Evolutionary conservation across 1,140 invertebrate species (phyloP).

Genomic region (Rhyzopertha dominica): DNA sequence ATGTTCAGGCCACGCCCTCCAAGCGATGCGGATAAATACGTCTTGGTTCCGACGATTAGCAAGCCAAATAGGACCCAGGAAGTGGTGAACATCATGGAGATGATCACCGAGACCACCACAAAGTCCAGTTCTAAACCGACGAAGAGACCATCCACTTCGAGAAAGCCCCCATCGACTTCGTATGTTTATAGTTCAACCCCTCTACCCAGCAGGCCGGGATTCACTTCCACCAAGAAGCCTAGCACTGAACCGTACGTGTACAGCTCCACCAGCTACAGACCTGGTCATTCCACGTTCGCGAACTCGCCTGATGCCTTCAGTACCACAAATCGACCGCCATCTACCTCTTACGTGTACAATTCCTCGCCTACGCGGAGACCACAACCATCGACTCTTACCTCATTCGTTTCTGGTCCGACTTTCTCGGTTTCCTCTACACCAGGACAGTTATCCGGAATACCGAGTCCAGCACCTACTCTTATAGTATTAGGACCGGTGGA

Average conservation of each 20-base stretch:
- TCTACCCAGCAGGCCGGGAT: slow-evolving; percentile 13
- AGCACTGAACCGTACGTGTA: slow-evolving; percentile 8
- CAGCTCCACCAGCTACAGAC: slow-evolving; percentile 14
- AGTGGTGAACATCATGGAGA: slow-evolving; percentile 47
- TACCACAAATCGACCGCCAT: slow-evolving; percentile 44
- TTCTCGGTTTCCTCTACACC: slow-evolving; percentile 22
- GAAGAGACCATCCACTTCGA: slow-evolving; percentile 18
- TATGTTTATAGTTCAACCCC: slow-evolving; percentile 25
- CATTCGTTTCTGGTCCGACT: slow-evolving; percentile 24
- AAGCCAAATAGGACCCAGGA: slow-evolving; percentile 41
- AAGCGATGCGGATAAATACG: slow-evolving; percentile 43
- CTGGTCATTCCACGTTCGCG: slow-evolving; percentile 29
- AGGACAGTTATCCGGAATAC: slow-evolving; percentile 27
- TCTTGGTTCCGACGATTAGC: slow-evolving; percentile 52
- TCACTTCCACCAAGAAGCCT: slow-evolving; percentile 9
- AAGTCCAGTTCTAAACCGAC: slow-evolving; percentile 11
- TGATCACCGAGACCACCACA: slow-evolving; percentile 39
- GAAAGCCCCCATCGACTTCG: slow-evolving; percentile 34
- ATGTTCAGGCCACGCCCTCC: slow-evolving; percentile 40
- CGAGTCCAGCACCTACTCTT: slow-evolving; percentile 63
- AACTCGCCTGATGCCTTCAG: slow-evolving; percentile 30
- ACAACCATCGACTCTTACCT: slow-evolving; percentile 21
- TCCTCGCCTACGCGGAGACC: slow-evolving; percentile 46
- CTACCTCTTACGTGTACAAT: slow-evolving; percentile 56
- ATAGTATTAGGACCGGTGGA: slow-evolving; percentile 60